phyloP scores from a whole-genome alignment of 37 sponge, comb jelly and placozoan genomes.

The Crambe crambe region DNA sequence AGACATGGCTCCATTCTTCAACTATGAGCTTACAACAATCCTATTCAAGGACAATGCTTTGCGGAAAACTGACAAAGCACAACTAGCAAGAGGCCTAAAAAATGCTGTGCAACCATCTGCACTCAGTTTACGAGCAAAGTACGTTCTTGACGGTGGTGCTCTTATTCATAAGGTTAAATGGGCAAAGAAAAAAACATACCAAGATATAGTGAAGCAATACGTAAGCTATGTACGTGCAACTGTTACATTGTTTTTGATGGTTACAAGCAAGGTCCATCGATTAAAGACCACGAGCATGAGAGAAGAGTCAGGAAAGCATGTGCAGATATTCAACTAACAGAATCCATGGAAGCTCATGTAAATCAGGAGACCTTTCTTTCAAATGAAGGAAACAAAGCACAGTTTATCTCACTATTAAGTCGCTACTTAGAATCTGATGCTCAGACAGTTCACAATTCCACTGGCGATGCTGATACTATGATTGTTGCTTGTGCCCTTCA shows the following conservation, averaged over 20 bases:
- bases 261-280: conserved; percentile 25
- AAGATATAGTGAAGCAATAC: conserved; percentile 26
- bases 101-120: background rate
- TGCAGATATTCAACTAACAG: conserved; percentile 24
- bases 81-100: conserved; percentile 10
- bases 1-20: conserved; percentile 18
- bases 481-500: conserved; percentile 33
- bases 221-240: conserved; percentile 26
- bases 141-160: conserved; percentile 8
- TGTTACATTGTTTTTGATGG: conserved; percentile 36
- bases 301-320: conserved; percentile 11
- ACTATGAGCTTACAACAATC: conserved; percentile 31
- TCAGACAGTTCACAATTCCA: conserved; percentile 3
- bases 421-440: conserved; percentile 10
- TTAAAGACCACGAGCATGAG: conserved; percentile 26
- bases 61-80: conserved; percentile 25
- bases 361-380: conserved; percentile 29
- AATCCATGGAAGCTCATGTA: conserved; percentile 24
- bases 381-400: background rate
- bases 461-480: conserved; percentile 29
- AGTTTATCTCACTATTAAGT: background rate
- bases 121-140: conserved; percentile 13
- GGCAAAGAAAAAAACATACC: conserved; percentile 13
- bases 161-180: background rate
- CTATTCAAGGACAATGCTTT: conserved; percentile 24